Evolutionary conservation across 35 echinoderm and acorn worm genomes (phyloP), one percentile per base, ranked within the genome.

Genomic region (Apostichopus japonicus): DNA sequence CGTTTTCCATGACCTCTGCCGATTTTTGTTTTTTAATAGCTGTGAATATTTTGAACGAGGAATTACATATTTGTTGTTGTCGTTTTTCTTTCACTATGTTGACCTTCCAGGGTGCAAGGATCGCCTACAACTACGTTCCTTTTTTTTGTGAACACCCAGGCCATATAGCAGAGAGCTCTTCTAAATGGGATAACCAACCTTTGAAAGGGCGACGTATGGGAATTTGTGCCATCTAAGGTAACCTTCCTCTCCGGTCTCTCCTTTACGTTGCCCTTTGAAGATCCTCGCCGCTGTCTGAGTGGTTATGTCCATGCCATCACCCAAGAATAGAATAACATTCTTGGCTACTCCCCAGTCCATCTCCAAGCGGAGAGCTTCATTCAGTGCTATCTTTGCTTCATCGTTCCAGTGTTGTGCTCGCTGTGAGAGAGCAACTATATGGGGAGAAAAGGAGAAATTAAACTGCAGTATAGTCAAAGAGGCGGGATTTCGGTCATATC

Each of bases 241-340:
- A 6, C 77, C 77, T 57, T 98, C 97, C 78, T 98, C 97, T 0
- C 95, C 95, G 16, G 78, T 86, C 17, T 93, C 52, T 22, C 95
- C 97, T 0, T 57, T 76, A 6, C 91, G 80, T 62, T 98, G 95
- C 16, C 97, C 97, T 52, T 94, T 94, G 61, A 90, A 87, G 44
- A 98, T 94, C 53, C 97, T 57, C 8, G 95, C 97, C 0, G 95
- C 94, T 17, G 97, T 96, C 25, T 92, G 88, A 6, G 97, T 98
- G 8, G 97, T 92, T 14, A 92, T 27, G 19, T 93, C 95, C 93
- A 96, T 94, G 3, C 97, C 95, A 80, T 98, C 97, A 8, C 97
- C 97, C 14, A 98, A 55, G 57, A 98, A 96, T 13, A 98, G 56
- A 15, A 98, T 87, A 15, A 94, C 70, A 73, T 98, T 98, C 53